Evolutionary conservation across 2,113 vertebrate species (phyloP).

Genomic region (Alouatta palliata): DNA sequence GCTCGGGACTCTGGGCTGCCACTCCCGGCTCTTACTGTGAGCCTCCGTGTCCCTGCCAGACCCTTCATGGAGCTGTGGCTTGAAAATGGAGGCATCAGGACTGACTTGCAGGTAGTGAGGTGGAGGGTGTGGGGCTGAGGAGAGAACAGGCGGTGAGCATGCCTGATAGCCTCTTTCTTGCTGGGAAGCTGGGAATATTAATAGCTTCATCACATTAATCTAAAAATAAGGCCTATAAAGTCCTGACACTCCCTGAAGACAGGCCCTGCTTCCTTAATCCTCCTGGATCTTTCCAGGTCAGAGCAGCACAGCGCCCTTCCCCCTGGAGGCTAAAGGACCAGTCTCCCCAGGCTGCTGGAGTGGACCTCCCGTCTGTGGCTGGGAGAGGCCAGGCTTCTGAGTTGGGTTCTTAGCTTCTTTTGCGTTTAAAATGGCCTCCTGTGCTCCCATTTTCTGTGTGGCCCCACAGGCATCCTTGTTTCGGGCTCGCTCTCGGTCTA

Average conservation of each 20-base stretch:
- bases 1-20: not conserved
- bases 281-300: not conserved
- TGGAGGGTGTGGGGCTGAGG: not conserved
- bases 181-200: not conserved
- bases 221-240: not conserved
- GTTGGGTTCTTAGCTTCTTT: not conserved
- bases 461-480: not conserved
- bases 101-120: not conserved
- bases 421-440: not conserved
- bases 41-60: not conserved
- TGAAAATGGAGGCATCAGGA: not conserved
- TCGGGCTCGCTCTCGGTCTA: not conserved
- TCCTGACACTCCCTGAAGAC: not conserved
- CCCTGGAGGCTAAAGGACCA: fast-evolving
- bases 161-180: not conserved
- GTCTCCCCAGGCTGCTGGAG: not conserved
- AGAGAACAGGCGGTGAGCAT: not conserved
- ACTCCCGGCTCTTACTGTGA: not conserved
- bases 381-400: too few relatives aligned
- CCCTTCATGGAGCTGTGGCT: not conserved
- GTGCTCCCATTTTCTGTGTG: not conserved
- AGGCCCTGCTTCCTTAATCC: not conserved
- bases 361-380: fast-evolving
- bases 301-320: not conserved
- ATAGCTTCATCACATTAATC: not conserved